Percentiles rank a stretch among this genome's conserved stretches.
Evolutionary conservation across 2,888 invertebrate species (phyloP).

Genomic region (Rhodophaea formosa): DNA sequence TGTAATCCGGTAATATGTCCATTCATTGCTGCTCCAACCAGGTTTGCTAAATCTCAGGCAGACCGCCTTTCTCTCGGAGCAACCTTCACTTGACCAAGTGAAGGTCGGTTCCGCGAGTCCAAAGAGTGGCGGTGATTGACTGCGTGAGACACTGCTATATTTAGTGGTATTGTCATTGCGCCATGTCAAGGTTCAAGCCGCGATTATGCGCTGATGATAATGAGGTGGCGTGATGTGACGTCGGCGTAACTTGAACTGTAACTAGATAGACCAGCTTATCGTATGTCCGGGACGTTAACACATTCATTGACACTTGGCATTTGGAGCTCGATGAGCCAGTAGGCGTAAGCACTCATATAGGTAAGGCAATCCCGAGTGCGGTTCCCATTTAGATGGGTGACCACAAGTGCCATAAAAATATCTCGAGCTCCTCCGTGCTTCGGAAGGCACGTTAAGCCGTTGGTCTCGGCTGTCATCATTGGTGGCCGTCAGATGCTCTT

Average conservation of each 20-base stretch:
- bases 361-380: too few relatives aligned
- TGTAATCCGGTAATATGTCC: too few relatives aligned
- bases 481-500: too few relatives aligned
- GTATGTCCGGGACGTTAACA: constrained; percentile 1
- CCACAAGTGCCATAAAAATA: too few relatives aligned
- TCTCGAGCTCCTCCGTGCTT: too few relatives aligned
- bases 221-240: constrained; percentile 73
- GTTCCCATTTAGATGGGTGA: too few relatives aligned
- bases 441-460: too few relatives aligned
- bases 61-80: not conserved
- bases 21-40: not conserved
- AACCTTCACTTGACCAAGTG: not conserved
- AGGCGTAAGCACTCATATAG: too few relatives aligned
- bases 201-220: constrained; percentile 50
- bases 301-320: not conserved
- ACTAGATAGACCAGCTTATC: constrained; percentile 8
- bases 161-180: constrained; percentile 10
- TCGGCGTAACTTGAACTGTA: constrained; percentile 23
- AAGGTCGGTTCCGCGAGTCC: constrained; percentile 7
- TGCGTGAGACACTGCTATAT: constrained; percentile 12
- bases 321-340: too few relatives aligned
- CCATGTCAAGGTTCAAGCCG: constrained; percentile 60
- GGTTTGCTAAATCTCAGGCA: not conserved
- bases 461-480: not conserved
- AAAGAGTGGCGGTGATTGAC: constrained; percentile 3